These are phyloP conservation scores for Echeneis naucrates DNA, from an alignment of 2,797 vertebrate genomes.

Conservation along the genomic window DNA sequence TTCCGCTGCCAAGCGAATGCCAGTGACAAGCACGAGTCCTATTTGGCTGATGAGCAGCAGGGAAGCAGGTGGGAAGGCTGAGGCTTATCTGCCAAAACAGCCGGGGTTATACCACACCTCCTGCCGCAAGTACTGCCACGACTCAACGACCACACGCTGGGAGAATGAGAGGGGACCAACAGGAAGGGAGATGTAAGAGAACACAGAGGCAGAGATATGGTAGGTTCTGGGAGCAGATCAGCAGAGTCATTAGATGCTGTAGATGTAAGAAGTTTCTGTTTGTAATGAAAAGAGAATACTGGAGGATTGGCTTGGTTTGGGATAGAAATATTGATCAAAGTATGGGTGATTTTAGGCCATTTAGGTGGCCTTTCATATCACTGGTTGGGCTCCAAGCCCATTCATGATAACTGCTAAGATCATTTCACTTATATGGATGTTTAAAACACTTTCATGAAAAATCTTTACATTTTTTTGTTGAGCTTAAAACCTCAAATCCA, in stretches of 20 bases:
- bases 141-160: constrained; percentile 56
- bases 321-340: not conserved
- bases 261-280: not conserved
- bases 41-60: constrained; percentile 68
- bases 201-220: constrained; percentile 21
- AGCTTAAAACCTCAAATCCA: not conserved
- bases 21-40: constrained; percentile 48
- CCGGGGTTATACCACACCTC: constrained; percentile 69
- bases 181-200: constrained; percentile 18
- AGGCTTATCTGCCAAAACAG: constrained; percentile 84
- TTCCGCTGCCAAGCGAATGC: constrained; percentile 37
- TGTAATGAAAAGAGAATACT: not conserved
- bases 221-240: constrained; percentile 38
- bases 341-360: not conserved
- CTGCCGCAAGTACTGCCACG: constrained; percentile 48
- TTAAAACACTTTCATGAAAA: not conserved
- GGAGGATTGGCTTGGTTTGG: not conserved
- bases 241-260: constrained; percentile 7
- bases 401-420: not conserved
- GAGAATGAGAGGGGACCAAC: constrained; percentile 64
- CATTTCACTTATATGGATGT: not conserved
- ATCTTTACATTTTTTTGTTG: not conserved
- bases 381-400: not conserved
- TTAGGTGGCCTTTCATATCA: too few relatives aligned
- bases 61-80: constrained; percentile 65